phyloP scores from a whole-genome alignment of 2,797 vertebrate species.

The Chaetophractus vellerosus region DNA sequence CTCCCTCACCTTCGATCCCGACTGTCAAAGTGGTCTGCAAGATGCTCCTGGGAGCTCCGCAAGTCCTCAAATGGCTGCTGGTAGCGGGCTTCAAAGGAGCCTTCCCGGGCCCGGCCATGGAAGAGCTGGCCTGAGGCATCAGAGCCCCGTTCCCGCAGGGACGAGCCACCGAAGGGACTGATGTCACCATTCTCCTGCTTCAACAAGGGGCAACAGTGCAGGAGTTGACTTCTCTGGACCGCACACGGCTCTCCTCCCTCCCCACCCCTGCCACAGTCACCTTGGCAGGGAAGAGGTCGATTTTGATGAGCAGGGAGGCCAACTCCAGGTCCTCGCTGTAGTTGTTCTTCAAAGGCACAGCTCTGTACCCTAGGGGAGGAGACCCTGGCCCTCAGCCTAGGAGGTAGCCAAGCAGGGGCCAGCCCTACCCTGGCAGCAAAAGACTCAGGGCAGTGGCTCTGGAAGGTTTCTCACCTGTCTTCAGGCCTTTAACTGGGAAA shows the following conservation, averaged over 20 bases:
- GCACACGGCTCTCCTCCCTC: rapidly evolving
- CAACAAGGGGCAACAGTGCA: neutral
- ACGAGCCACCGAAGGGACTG: conserved; percentile 90
- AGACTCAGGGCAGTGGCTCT: rapidly evolving
- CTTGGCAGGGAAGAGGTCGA: conserved; percentile 94
- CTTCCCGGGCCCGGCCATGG: conserved; percentile 93
- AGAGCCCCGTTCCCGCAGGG: conserved; percentile 93
- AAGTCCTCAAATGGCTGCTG: conserved; percentile 97
- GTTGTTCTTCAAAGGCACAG: conserved; percentile 98
- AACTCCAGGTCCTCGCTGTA: conserved; percentile 98
- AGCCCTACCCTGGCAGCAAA: neutral
- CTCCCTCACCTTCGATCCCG: conserved; percentile 94
- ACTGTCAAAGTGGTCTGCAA: conserved; percentile 95
- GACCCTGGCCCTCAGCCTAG: conserved; percentile 37
- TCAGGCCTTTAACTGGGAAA: conserved; percentile 96
- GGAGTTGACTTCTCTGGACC: too few species aligned
- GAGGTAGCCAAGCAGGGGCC: neutral
- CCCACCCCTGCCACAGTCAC: conserved; percentile 84
- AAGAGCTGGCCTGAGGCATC: conserved; percentile 93
- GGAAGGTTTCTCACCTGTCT: conserved; percentile 92
- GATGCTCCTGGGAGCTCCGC: conserved; percentile 95
- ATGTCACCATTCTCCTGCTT: conserved; percentile 96
- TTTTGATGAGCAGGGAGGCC: conserved; percentile 96
- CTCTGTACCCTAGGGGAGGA: conserved; percentile 93
- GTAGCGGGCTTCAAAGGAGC: conserved; percentile 95